phyloP scores from a whole-genome alignment of 1,140 invertebrate genomes.

The Glossosoma conforme region DNA sequence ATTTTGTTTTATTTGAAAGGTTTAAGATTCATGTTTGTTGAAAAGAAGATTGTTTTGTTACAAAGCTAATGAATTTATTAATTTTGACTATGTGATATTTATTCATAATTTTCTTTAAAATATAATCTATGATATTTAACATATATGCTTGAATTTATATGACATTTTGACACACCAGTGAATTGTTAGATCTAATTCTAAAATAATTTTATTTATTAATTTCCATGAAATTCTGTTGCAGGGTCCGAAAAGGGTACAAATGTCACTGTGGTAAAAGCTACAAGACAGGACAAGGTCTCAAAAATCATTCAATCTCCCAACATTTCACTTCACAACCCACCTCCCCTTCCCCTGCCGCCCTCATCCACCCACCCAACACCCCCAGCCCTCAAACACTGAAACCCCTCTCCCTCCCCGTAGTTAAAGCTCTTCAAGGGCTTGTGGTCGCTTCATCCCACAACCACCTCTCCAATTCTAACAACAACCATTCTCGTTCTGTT shows the following conservation, averaged over 20 bases:
- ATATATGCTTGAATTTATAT: too few species aligned
- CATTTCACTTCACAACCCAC: constrained; percentile 43
- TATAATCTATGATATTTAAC: too few species aligned
- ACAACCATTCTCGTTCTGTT: constrained; percentile 1
- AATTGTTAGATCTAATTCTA: too few species aligned
- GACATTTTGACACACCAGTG: too few species aligned
- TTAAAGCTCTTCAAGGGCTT: constrained; percentile 24
- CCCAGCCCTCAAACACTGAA: constrained; percentile 19
- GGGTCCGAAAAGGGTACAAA: constrained; percentile 70
- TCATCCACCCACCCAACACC: constrained; percentile 24
- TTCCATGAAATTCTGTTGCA: too few species aligned
- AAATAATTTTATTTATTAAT: too few species aligned
- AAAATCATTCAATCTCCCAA: constrained; percentile 60
- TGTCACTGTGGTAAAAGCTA: constrained; percentile 82
- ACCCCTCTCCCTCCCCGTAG: constrained; percentile 21
- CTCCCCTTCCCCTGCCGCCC: constrained; percentile 3
- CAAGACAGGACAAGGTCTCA: constrained; percentile 69
- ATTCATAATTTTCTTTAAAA: too few species aligned
- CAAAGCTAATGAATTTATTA: too few species aligned
- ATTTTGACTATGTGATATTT: too few species aligned
- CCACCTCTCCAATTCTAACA: constrained; percentile 1
- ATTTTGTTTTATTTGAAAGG: too few species aligned
- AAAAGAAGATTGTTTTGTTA: too few species aligned
- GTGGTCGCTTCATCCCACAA: constrained; percentile 23
- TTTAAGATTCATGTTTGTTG: too few species aligned